phyloP scores from a whole-genome alignment of 2,797 vertebrate genomes.

The Chrosomus eos region DNA sequence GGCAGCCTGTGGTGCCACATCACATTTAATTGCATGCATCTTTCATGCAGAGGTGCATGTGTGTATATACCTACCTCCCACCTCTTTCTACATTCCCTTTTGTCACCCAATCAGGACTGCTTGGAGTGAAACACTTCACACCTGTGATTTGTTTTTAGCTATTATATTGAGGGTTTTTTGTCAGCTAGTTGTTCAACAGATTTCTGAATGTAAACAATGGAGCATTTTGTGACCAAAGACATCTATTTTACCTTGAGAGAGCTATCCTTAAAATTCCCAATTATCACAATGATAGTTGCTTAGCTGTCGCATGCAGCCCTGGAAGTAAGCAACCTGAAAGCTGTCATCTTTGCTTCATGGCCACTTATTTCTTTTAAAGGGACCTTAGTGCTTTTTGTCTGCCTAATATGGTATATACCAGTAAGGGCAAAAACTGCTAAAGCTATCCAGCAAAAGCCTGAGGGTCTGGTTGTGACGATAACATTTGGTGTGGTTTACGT shows the following conservation, averaged over 20 bases:
- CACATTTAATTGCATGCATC: conserved; percentile 78
- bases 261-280: neutral
- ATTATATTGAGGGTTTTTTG: neutral
- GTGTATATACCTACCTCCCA: conserved; percentile 55
- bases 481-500: neutral
- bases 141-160: conserved; percentile 3
- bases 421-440: neutral
- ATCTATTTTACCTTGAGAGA: neutral
- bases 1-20: conserved; percentile 67
- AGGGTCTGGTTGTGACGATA: neutral
- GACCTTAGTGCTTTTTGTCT: neutral
- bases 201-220: neutral
- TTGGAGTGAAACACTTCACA: neutral
- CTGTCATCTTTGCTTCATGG: neutral
- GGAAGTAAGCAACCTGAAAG: neutral
- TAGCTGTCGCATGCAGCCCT: neutral
- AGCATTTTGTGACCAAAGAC: neutral
- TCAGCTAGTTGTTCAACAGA: neutral
- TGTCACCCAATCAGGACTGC: conserved; percentile 12
- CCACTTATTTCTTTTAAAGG: neutral
- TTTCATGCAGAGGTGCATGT: conserved; percentile 72
- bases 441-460: neutral
- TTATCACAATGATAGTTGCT: neutral
- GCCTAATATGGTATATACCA: neutral
- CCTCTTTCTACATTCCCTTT: conserved; percentile 41